phyloP scores from a whole-genome alignment of 2,113 vertebrate species.

The Nothoprocta perdicaria region DNA sequence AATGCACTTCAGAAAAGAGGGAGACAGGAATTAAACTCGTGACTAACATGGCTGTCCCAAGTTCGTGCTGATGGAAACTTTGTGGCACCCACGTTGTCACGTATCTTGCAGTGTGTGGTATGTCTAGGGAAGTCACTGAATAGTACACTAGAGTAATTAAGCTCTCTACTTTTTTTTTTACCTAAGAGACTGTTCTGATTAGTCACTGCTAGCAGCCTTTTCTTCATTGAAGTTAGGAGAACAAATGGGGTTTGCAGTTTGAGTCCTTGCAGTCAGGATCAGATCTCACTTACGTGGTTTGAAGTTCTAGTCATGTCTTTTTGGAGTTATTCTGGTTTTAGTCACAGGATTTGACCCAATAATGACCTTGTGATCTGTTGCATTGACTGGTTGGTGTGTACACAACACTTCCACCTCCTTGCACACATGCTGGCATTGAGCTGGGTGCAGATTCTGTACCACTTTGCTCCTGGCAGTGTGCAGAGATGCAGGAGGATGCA shows the following conservation, averaged over 20 bases:
- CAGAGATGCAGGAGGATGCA: not conserved
- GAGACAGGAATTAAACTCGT: constrained; percentile 52
- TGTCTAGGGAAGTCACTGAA: constrained; percentile 49
- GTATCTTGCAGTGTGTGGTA: constrained; percentile 50
- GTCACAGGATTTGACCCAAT: not conserved
- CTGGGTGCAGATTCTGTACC: not conserved
- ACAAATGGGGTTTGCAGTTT: constrained; percentile 10
- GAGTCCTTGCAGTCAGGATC: not conserved
- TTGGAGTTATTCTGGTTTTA: not conserved
- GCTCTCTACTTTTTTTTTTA: not conserved
- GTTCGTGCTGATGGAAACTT: constrained; percentile 43
- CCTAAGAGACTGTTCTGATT: constrained; percentile 42
- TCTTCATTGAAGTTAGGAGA: constrained; percentile 27
- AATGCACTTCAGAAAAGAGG: constrained; percentile 23
- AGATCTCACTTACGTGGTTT: not conserved
- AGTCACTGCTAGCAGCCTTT: constrained; percentile 51
- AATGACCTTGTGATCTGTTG: not conserved
- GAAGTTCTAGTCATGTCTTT: not conserved
- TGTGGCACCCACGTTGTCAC: constrained; percentile 63
- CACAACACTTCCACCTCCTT: not conserved
- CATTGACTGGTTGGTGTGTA: not conserved
- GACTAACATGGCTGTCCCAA: constrained; percentile 47
- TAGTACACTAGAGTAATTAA: constrained; percentile 40
- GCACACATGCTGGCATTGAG: not conserved
- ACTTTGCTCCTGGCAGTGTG: not conserved